Evolutionary conservation across 2,797 vertebrate genomes (phyloP).

Genomic region (Trematomus bernacchii): DNA sequence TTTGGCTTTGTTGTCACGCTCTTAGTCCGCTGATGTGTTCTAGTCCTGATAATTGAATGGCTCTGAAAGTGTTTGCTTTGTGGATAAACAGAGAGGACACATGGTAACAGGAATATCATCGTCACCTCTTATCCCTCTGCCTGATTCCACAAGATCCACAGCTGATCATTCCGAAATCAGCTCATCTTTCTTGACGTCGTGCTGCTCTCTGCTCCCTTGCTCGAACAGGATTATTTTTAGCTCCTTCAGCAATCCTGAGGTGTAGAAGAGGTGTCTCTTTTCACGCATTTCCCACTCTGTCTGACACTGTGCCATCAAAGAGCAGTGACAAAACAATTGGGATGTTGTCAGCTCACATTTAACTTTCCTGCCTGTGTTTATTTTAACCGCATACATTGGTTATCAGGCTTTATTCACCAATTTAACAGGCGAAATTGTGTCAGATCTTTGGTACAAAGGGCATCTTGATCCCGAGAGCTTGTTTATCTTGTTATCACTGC

Average conservation of each 20-base stretch:
- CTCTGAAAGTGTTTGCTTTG: constrained; percentile 15
- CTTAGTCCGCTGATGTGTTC: constrained; percentile 5
- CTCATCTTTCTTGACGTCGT: constrained; percentile 31
- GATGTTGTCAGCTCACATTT: constrained; percentile 28
- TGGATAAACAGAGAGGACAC: constrained; percentile 15
- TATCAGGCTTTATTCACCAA: too few relatives aligned
- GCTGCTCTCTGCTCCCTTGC: constrained; percentile 12
- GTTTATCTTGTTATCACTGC: constrained; percentile 7
- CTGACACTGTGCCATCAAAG: constrained; percentile 33
- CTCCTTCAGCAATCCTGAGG: constrained; percentile 33
- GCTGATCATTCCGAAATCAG: constrained; percentile 24
- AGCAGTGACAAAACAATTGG: constrained; percentile 8
- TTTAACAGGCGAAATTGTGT: background rate
- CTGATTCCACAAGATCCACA: constrained; percentile 27
- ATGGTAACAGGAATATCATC: constrained; percentile 10
- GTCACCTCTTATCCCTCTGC: constrained; percentile 16
- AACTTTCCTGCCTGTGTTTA: constrained; percentile 31
- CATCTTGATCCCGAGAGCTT: background rate
- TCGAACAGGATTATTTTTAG: constrained; percentile 41
- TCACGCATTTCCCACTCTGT: constrained; percentile 39
- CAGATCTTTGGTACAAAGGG: constrained; percentile 6
- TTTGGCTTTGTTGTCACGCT: background rate
- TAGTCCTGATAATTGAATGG: background rate
- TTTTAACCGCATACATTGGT: background rate
- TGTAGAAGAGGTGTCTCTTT: constrained; percentile 45